Conservation (phyloP, 2,888 invertebrate genomes). For the Cerastis rubricosa region DNA sequence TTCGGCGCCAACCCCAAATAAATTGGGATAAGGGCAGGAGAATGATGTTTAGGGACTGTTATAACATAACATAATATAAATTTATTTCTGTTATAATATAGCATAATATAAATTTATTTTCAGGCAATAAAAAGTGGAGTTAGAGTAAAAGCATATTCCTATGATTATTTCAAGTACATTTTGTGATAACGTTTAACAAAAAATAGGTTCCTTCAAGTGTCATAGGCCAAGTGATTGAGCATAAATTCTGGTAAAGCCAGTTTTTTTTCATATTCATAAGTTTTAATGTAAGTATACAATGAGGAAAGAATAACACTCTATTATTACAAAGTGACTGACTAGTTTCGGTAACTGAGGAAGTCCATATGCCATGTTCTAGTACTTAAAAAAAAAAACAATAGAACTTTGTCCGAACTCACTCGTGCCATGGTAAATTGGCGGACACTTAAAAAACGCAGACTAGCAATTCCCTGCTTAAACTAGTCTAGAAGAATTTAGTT, state of each 20-base stretch:
- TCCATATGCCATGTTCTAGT: background rate
- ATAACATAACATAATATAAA: too few species aligned
- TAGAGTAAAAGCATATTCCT: too few species aligned
- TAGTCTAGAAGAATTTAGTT: background rate
- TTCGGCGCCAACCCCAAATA: too few species aligned
- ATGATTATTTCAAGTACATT: background rate
- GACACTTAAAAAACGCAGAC: background rate
- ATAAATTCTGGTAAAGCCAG: conserved; percentile 18
- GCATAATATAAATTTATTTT: too few species aligned
- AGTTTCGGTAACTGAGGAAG: background rate
- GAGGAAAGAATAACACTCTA: background rate
- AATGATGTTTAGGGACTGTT: too few species aligned
- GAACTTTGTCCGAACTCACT: background rate
- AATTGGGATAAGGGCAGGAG: too few species aligned
- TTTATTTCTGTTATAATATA: too few species aligned
- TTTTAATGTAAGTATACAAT: background rate
- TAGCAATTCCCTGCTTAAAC: background rate
- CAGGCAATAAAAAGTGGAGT: too few species aligned
- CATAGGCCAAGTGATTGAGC: conserved; percentile 6
- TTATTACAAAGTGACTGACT: background rate
- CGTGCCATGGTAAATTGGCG: background rate
- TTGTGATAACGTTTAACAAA: background rate
- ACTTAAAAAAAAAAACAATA: too few species aligned
- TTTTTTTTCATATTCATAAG: conserved; percentile 8
- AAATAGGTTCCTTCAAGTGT: conserved; percentile 5